phyloP scores from a whole-genome alignment of 2,797 vertebrate genomes.

The Enteromius afrohamiltoni region DNA sequence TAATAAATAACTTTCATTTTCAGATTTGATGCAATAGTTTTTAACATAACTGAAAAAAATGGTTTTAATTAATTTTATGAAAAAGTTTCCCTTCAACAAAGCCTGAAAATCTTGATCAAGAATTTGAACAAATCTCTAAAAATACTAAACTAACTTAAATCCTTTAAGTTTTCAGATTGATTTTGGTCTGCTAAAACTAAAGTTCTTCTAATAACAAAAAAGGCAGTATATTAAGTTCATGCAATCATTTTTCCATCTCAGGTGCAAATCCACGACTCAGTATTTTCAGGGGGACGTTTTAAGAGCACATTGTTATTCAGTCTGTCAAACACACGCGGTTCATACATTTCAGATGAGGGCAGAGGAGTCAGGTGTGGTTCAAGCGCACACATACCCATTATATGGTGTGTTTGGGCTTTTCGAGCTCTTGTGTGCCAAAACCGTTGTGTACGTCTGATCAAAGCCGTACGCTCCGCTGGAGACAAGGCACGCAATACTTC shows the following conservation, averaged over 20 bases:
- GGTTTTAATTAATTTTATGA: no score
- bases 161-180: not conserved
- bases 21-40: no score
- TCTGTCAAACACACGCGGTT: conserved; percentile 16
- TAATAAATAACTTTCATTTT: not conserved
- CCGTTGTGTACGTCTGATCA: conserved; percentile 48
- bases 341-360: conserved; percentile 21
- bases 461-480: conserved; percentile 39
- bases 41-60: no score
- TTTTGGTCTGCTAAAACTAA: not conserved
- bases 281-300: conserved; percentile 4
- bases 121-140: not conserved
- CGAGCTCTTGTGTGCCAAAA: conserved; percentile 38
- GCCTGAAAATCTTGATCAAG: not conserved
- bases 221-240: not conserved
- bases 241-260: not conserved
- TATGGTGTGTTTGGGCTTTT: conserved; percentile 36
- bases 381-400: conserved; percentile 7
- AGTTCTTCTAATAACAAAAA: not conserved
- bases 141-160: not conserved
- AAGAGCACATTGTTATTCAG: conserved; percentile 18
- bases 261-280: not conserved
- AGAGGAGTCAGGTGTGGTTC: conserved; percentile 17
- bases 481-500: conserved; percentile 47
- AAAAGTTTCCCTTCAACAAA: not conserved